phyloP scores from a whole-genome alignment of 2,113 vertebrate species.

The Formicarius rufipectus region DNA sequence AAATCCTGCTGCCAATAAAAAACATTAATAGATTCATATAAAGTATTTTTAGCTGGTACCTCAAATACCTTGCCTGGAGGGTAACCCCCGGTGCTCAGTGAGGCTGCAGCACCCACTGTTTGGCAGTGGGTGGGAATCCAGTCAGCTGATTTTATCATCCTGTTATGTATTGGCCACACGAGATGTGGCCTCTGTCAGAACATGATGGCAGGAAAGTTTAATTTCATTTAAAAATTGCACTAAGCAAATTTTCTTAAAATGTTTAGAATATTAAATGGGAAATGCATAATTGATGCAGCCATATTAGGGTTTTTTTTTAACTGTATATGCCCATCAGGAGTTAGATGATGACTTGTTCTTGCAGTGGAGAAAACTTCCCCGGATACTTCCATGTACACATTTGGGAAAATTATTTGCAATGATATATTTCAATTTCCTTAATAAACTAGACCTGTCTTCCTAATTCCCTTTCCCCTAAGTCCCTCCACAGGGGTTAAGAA shows the following conservation, averaged over 20 bases:
- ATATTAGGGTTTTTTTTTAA: slow-evolving; percentile 28
- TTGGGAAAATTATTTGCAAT: slow-evolving; percentile 56
- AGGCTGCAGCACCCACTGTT: neutral
- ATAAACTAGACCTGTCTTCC: slow-evolving; percentile 44
- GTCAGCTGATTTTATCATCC: neutral
- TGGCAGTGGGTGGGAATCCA: neutral
- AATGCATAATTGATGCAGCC: slow-evolving; percentile 53
- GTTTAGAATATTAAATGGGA: slow-evolving; percentile 68
- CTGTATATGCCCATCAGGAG: slow-evolving; percentile 56
- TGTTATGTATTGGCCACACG: neutral
- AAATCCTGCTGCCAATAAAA: neutral
- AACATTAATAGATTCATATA: neutral
- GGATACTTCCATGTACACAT: slow-evolving; percentile 16
- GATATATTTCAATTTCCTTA: slow-evolving; percentile 65
- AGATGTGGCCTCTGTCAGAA: slow-evolving; percentile 50
- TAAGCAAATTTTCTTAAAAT: slow-evolving; percentile 62
- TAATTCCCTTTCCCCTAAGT: slow-evolving; percentile 37
- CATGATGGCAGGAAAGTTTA: slow-evolving; percentile 1
- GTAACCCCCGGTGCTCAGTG: neutral
- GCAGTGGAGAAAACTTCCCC: slow-evolving; percentile 44
- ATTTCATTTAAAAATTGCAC: slow-evolving; percentile 55
- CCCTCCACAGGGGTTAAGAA: slow-evolving; percentile 30
- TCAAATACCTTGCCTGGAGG: neutral
- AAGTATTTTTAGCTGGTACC: neutral
- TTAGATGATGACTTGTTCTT: slow-evolving; percentile 59